Percentiles rank a stretch among this genome's conserved stretches.
Evolutionary conservation across 37 sponge, comb jelly and placozoan genomes (phyloP).

Genomic region (Ephydatia muelleri): DNA sequence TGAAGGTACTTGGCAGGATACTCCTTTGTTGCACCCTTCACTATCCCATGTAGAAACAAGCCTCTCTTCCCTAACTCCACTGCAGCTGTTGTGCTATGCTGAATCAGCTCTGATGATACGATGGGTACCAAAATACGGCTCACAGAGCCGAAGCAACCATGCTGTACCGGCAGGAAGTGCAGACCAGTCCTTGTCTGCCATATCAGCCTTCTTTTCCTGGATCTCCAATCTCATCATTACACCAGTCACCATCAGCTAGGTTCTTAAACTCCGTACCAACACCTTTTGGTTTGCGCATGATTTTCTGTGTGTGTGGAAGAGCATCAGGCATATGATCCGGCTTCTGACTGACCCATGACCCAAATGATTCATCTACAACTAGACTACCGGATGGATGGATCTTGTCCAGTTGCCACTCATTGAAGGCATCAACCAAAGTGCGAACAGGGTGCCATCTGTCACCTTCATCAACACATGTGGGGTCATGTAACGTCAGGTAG

Average conservation of each 20-base stretch:
- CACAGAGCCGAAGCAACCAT: not conserved
- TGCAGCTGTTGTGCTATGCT: not conserved
- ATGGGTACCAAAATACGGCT: not conserved
- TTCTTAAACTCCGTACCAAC: not conserved
- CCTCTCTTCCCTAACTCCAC: not conserved
- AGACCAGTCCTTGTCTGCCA: not conserved
- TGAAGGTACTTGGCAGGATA: not conserved
- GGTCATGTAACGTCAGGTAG: not conserved
- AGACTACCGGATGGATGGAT: not conserved
- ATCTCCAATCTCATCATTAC: not conserved
- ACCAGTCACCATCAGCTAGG: not conserved
- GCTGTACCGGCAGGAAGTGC: not conserved
- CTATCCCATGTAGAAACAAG: not conserved
- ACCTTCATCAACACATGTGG: not conserved
- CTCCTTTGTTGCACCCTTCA: slow-evolving; percentile 1
- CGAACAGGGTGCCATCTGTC: not conserved
- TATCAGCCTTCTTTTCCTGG: not conserved
- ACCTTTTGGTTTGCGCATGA: not conserved
- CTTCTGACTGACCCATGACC: slow-evolving; percentile 1
- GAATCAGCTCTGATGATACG: not conserved
- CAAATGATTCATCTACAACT: not conserved
- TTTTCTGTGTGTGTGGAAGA: not conserved
- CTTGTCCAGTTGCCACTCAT: not conserved
- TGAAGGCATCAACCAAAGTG: not conserved
- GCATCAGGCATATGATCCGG: not conserved